phyloP scores from a whole-genome alignment of 2,797 vertebrate species.

The Masticophis lateralis region DNA sequence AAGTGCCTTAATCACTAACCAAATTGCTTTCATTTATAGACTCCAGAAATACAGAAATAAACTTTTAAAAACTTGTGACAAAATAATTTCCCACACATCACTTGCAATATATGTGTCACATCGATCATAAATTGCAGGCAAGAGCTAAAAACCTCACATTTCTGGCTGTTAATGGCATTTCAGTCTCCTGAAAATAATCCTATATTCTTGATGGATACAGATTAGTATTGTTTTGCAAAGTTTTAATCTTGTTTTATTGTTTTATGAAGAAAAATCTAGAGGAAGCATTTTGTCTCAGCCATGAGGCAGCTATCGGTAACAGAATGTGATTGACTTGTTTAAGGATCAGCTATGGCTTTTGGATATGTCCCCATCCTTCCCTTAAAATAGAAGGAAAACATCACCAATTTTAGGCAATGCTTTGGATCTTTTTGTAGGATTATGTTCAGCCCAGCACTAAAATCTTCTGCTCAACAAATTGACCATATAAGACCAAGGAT shows the following conservation, averaged over 20 bases:
- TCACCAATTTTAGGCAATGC: not conserved
- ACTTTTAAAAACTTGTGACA: not conserved
- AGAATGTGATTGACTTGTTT: not conserved
- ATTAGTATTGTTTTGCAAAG: not conserved
- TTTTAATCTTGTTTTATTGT: not conserved
- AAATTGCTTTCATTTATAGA: conserved; percentile 17
- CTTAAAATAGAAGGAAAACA: not conserved
- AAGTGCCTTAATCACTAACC: not conserved
- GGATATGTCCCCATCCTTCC: not conserved
- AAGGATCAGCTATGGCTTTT: not conserved
- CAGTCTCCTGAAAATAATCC: not conserved
- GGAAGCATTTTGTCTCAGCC: not conserved
- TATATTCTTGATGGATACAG: not conserved
- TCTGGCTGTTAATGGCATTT: not conserved
- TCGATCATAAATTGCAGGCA: conserved; percentile 8
- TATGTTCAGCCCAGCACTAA: not conserved
- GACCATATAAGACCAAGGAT: not conserved
- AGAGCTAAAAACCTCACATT: not conserved
- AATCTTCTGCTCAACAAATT: not conserved
- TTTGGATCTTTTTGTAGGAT: not conserved
- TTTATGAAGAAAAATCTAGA: not conserved
- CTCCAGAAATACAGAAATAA: conserved; percentile 23
- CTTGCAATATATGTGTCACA: not conserved
- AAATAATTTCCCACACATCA: conserved; percentile 14
- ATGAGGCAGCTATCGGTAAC: not conserved